A percentile compares a stretch with the other conserved stretches of the same genome.
phyloP scores from a whole-genome alignment of 2,113 vertebrate genomes.

The Eleginops maclovinus region DNA sequence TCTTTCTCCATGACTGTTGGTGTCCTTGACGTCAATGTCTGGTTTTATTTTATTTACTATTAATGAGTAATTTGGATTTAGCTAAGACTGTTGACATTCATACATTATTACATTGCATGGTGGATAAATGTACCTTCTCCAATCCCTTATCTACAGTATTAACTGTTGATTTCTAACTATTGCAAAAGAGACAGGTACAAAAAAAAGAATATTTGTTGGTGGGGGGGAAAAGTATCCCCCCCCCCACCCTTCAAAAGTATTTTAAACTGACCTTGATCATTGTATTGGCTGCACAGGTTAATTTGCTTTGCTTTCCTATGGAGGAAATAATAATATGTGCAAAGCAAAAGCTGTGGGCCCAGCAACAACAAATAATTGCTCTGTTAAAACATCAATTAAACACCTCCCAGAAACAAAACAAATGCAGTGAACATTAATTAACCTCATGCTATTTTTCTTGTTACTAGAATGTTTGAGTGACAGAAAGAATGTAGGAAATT shows the following conservation, averaged over 20 bases:
- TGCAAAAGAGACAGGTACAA: constrained; percentile 38
- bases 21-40: constrained; percentile 51
- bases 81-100: constrained; percentile 29
- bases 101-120: constrained; percentile 46
- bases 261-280: constrained; percentile 68
- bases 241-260: constrained; percentile 44
- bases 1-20: constrained; percentile 1
- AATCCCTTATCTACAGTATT: constrained; percentile 28
- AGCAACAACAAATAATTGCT: constrained; percentile 17
- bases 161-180: constrained; percentile 33
- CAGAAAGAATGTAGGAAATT: background rate
- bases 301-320: constrained; percentile 51
- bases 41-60: constrained; percentile 51
- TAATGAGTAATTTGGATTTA: constrained; percentile 32
- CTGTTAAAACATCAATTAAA: constrained; percentile 57
- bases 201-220: too few relatives aligned
- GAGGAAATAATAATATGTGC: constrained; percentile 40
- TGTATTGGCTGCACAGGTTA: constrained; percentile 46
- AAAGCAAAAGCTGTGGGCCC: constrained; percentile 36
- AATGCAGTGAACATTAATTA: background rate
- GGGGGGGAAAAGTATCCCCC: constrained; percentile 28
- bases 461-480: background rate
- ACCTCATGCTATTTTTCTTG: constrained; percentile 4
- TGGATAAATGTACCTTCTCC: too few relatives aligned
- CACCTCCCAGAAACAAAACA: constrained; percentile 21